Conservation (phyloP, 2,888 invertebrate genomes). For the Nomada goodeniana region DNA sequence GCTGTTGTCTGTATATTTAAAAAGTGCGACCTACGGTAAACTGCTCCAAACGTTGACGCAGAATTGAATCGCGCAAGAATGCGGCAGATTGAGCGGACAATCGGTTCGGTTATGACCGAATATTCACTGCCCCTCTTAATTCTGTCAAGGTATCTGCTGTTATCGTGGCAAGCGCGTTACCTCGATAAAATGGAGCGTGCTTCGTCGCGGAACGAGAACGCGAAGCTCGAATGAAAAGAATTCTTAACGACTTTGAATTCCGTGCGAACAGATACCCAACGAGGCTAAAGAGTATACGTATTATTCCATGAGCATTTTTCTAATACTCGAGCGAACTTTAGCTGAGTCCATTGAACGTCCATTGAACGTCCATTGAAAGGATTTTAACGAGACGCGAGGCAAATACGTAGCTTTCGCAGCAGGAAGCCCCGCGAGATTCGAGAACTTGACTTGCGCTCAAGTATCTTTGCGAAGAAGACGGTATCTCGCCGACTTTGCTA, state of each 20-base stretch:
- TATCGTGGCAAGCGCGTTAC: background rate
- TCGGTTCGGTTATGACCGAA: no score
- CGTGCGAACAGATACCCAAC: background rate
- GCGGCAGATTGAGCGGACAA: no score
- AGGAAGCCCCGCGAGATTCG: background rate
- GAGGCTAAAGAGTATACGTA: background rate
- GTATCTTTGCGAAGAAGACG: background rate
- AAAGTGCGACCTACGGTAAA: background rate
- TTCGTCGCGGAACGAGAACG: background rate
- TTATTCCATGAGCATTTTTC: background rate
- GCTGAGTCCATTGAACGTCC: no score
- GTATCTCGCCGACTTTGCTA: background rate
- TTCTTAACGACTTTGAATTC: constrained; percentile 2
- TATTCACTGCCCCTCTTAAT: no score
- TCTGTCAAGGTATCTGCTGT: no score
- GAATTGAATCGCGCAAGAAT: no score
- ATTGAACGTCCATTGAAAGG: background rate
- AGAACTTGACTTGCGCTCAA: background rate
- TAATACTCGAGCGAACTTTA: background rate
- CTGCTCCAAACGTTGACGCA: background rate
- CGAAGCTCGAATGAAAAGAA: constrained; percentile 23
- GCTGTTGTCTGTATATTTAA: background rate
- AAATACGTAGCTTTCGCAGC: background rate
- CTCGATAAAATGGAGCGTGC: constrained; percentile 13
- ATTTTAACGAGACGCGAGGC: background rate